phyloP scores from a whole-genome alignment of 2,797 vertebrate genomes.

The Oreochromis grahami region DNA sequence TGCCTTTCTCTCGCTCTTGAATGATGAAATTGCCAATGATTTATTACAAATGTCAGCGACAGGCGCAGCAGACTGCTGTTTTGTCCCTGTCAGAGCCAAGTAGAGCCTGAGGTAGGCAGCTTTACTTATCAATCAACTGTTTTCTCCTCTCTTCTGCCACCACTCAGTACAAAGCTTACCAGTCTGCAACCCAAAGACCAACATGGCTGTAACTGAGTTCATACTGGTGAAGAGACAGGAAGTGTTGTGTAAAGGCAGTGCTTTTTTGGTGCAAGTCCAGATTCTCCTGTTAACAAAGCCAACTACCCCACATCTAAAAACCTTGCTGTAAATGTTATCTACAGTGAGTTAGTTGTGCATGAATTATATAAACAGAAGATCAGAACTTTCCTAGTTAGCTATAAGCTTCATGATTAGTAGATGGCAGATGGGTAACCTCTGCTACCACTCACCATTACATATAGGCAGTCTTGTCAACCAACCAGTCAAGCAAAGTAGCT shows the following conservation, averaged over 20 bases:
- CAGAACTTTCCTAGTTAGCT: not conserved
- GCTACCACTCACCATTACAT: not conserved
- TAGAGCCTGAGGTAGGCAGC: slow-evolving; percentile 83
- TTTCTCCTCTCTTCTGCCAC: slow-evolving; percentile 56
- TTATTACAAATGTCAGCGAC: slow-evolving; percentile 89
- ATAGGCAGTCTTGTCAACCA: not conserved
- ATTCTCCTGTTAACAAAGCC: not conserved
- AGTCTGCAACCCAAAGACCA: slow-evolving; percentile 15
- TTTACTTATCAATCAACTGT: slow-evolving; percentile 90
- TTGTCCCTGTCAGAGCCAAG: slow-evolving; percentile 84
- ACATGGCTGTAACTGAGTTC: slow-evolving; percentile 43
- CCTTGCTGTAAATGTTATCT: not conserved
- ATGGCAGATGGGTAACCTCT: not conserved
- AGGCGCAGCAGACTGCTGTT: slow-evolving; percentile 78
- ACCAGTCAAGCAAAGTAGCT: not conserved
- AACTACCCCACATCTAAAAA: not conserved
- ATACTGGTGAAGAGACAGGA: not conserved
- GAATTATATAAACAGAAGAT: not conserved
- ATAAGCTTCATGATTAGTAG: not conserved
- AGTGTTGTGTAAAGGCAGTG: not conserved
- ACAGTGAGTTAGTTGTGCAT: not conserved
- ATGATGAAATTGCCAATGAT: slow-evolving; percentile 91
- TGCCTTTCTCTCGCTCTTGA: slow-evolving; percentile 55
- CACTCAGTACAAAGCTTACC: slow-evolving; percentile 40
- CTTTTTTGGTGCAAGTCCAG: not conserved